Base-by-base conservation (phyloP, 2,113 vertebrate genomes). In the Callopanchax toddi region DNA sequence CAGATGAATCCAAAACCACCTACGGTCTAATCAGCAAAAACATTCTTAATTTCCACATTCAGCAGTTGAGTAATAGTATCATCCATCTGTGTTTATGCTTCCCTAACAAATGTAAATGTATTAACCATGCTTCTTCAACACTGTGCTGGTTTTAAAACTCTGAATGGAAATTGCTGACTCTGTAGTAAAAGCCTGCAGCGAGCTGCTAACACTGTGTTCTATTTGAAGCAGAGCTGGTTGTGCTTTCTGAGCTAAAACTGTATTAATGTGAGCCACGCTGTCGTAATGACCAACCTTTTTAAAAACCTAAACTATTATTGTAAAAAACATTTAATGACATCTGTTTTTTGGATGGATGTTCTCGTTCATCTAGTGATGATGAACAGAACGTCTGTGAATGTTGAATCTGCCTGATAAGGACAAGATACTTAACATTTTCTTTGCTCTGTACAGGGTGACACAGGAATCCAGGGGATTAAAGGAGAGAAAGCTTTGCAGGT, bases 401-500 rank as follows among this genome's bases (percentile, higher is more conserved):
- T n/a, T n/a, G n/a, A n/a, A n/a, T n/a, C n/a, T n/a, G n/a, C n/a
- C n/a, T n/a, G n/a, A n/a, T n/a, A n/a, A n/a, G n/a, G n/a, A n/a
- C n/a, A n/a, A n/a, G n/a, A n/a, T n/a, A n/a, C n/a, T n/a, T 8
- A 32, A 29, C 11, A 7, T 57, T 32, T 66, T 15, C 3, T 69
- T 73, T 22, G 36, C 25, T 29, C 75, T 61, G 58, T 65, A 52
- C 84, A 94, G 93, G 92, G 91, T 63, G 72, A 85, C 71, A 81
- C 60, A 26, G 91, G 86, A 78, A 82, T 91, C 74, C 83, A 67
- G 60, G 87, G 88, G 55, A 80, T 87, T 74, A 82, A 89, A 74
- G 87, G 89, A 71, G 76, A 55, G 58, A 86, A 85, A 86, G 89
- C 86, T 55, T 74, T 61, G 71, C 64, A 89, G 81, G 90, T 93